Percentiles rank a stretch among this genome's conserved stretches.
phyloP scores from a whole-genome alignment of 1,140 invertebrate genomes.

The Drosophila malerkotliana region DNA sequence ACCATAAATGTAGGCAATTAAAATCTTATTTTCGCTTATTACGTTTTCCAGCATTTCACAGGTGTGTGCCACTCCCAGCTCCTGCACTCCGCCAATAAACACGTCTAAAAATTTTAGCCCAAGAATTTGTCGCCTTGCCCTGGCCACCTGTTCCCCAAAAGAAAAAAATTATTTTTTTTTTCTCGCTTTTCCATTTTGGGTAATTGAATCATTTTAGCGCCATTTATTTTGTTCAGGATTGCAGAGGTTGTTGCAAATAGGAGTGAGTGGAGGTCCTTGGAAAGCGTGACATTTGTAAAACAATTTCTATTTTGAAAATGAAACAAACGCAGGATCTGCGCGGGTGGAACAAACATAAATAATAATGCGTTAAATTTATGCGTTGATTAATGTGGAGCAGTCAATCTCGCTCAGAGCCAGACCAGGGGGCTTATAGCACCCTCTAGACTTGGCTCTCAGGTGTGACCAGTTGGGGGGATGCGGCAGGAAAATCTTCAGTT shows the following conservation, averaged over 20 bases:
- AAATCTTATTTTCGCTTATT: constrained; percentile 82
- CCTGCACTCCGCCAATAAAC: constrained; percentile 61
- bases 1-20: constrained; percentile 75
- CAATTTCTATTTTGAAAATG: constrained; percentile 78
- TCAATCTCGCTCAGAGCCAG: constrained; percentile 60
- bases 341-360: constrained; percentile 63
- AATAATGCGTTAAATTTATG: constrained; percentile 83
- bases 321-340: constrained; percentile 44
- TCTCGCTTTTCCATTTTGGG: constrained; percentile 42
- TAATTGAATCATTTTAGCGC: constrained; percentile 82
- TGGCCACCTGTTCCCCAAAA: constrained; percentile 68
- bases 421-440: constrained; percentile 17
- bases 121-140: constrained; percentile 67
- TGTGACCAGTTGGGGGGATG: constrained; percentile 40
- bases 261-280: background rate
- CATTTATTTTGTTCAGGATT: constrained; percentile 72
- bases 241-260: constrained; percentile 12
- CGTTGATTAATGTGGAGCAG: constrained; percentile 76
- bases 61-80: constrained; percentile 40
- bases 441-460: constrained; percentile 53
- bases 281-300: constrained; percentile 77
- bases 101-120: constrained; percentile 68
- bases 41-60: constrained; percentile 52
- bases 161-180: constrained; percentile 16
- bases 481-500: constrained; percentile 37